phyloP scores from a whole-genome alignment of 2,888 invertebrate species.

The Pammene aurita region DNA sequence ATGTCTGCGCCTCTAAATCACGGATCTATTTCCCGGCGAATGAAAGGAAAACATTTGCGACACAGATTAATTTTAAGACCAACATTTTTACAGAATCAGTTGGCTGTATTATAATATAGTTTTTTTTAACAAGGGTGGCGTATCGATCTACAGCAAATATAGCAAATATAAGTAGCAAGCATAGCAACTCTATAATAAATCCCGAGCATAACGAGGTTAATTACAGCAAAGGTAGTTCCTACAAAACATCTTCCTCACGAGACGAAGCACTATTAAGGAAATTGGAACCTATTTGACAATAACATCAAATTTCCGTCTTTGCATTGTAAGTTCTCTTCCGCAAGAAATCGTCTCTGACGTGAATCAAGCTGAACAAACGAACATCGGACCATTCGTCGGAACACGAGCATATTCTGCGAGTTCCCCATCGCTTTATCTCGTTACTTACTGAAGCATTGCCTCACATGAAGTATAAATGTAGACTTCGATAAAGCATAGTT shows the following conservation, averaged over 20 bases:
- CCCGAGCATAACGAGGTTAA: neutral
- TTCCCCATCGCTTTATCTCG: too few species aligned
- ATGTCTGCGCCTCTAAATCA: neutral
- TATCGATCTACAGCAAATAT: neutral
- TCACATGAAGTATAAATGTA: too few species aligned
- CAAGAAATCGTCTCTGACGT: too few species aligned
- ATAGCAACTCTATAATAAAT: neutral
- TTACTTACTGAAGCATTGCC: too few species aligned
- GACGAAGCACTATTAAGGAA: conserved; percentile 13
- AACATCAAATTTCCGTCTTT: neutral
- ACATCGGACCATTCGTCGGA: too few species aligned
- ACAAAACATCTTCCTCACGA: neutral
- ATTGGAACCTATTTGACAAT: conserved; percentile 1
- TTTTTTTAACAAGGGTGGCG: neutral
- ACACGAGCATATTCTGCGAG: too few species aligned
- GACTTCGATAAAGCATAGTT: neutral
- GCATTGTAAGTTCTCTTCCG: too few species aligned
- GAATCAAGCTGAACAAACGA: too few species aligned
- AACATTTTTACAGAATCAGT: neutral
- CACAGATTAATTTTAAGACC: conserved; percentile 3
- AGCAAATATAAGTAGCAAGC: too few species aligned
- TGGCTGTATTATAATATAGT: neutral
- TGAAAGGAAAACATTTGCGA: conserved; percentile 29
- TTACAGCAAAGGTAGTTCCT: conserved; percentile 9
- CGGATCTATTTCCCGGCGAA: conserved; percentile 12